Conservation (phyloP, 2,113 vertebrate genomes). For the Toxotes jaculatrix region DNA sequence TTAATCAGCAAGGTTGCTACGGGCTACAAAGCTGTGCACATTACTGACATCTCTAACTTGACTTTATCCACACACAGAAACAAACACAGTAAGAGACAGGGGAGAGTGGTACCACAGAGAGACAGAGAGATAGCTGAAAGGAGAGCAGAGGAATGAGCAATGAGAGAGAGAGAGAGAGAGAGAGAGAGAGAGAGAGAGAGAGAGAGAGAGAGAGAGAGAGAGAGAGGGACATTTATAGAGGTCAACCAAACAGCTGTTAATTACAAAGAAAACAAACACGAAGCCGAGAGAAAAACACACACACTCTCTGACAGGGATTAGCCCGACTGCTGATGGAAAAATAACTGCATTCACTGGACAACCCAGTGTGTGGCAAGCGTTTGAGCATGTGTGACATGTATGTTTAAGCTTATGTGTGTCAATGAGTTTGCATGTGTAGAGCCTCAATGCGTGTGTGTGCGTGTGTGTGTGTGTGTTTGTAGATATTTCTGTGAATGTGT, state of each 20-base stretch:
- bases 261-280: conserved; percentile 67
- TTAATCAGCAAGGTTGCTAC: conserved; percentile 30
- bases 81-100: conserved; percentile 67
- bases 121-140: conserved; percentile 19
- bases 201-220: conserved; percentile 23
- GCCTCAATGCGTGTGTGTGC: conserved; percentile 3
- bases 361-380: conserved; percentile 45
- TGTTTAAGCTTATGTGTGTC: conserved; percentile 46
- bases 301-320: conserved; percentile 63
- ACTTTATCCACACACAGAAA: conserved; percentile 58
- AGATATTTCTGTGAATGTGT: conserved; percentile 36
- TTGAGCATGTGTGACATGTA: conserved; percentile 44
- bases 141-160: conserved; percentile 29
- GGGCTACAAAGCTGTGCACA: conserved; percentile 53
- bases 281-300: conserved; percentile 41
- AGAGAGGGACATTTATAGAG: conserved; percentile 49
- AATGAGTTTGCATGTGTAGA: conserved; percentile 20
- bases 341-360: conserved; percentile 53
- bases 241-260: conserved; percentile 70
- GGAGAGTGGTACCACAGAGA: conserved; percentile 65
- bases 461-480: conserved; percentile 24
- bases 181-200: conserved; percentile 28
- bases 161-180: conserved; percentile 21
- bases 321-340: conserved; percentile 65
- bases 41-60: conserved; percentile 32